Evolutionary conservation across 2,113 vertebrate species (phyloP), one percentile per base, ranked within the genome.

Genomic region (Cephalopterus ornatus): DNA sequence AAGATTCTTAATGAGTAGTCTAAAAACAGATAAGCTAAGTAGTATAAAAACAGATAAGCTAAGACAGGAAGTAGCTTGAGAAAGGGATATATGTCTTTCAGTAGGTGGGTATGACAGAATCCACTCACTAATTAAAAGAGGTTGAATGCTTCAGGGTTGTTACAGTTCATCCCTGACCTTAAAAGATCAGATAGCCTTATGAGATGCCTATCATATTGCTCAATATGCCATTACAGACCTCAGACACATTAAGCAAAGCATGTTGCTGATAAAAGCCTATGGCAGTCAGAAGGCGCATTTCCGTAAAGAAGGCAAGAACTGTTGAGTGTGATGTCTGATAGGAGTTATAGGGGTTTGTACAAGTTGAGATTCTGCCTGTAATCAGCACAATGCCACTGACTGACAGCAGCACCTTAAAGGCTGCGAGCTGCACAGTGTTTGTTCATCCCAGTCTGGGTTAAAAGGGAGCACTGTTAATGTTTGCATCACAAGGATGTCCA

Each of bases 1-100:
- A 92, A 85, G 53, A 71, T 79, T 85, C 46, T 86, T 90, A 92
- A 88, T 83, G 50, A 80, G 58, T n/a, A n/a, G n/a, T n/a, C n/a
- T n/a, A n/a, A n/a, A 63, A 92, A 80, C 79, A 96, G 95, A 90
- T 94, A 93, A 93, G 53, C 27, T 76, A 58, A 88, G 63, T n/a
- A n/a, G n/a, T n/a, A n/a, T n/a, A n/a, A n/a, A 63, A 92, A 80
- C 79, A 96, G 95, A 90, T 94, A 93, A 93, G 53, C 27, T 76
- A 58, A 88, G 63, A 71, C 68, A 93, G 75, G 85, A 95, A 92
- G 42, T 46, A 90, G 44, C 66, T 68, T 93, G 91, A 90, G 71
- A 95, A 93, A 67, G 61, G 27, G 33, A 91, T 88, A n/a, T 47
- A 68, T 72, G 41, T 90, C 88, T 95, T 97, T 94, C 92, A 90